Base-by-base conservation (phyloP, 2,888 invertebrate species). In the Junonia oenone region DNA sequence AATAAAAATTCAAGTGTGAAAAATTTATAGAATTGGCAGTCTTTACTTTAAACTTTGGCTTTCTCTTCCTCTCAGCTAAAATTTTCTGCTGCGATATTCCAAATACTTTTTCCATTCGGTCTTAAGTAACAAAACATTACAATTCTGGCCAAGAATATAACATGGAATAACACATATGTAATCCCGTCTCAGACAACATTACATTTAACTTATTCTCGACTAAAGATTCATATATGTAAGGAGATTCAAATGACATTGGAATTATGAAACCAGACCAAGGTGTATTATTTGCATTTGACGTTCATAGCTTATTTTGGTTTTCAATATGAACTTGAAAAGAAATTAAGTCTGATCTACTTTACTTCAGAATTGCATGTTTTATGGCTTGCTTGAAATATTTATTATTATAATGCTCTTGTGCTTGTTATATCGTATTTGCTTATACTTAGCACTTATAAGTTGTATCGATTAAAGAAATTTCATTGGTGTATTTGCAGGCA, bases 221-320 rank as follows among this genome's bases (percentile, higher is more conserved):
- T 67, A 54, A 59, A 63, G 57, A 72, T 71, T 68, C 68, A 80
- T 78, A 69, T 78, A 81, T 78, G 76, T 72, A 76, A 68, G 62
- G 63, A 53, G 63, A 80, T 78, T 76, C 69, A 76, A 78, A 80
- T 74, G 51, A 62, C 60, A 64, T 60, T 63, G 55, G 58, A 57
- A 76, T 83, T 81, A 82, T 81, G 80, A 76, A 83, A 77, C 74
- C 73, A 72, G 81, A 79, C 61, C 81, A 74, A 82, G 79, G 77
- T 68, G 74, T 68, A 66, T 71, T 72, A 69, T 69, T 72, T 65
- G 57, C 68, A 71, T 68, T 59, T 66, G 66, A 61, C 64, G 61
- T 67, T 63, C 55, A 56, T 59, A 50, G 48, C 57, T 63, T 56
- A 64, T 66, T 70, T 66, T 68, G 68, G 58, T 69, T 71, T 72